Evolutionary conservation across 2,888 invertebrate species (phyloP), one percentile per base, ranked within the genome.

Genomic region (Himalopsyche kuldschensis): DNA sequence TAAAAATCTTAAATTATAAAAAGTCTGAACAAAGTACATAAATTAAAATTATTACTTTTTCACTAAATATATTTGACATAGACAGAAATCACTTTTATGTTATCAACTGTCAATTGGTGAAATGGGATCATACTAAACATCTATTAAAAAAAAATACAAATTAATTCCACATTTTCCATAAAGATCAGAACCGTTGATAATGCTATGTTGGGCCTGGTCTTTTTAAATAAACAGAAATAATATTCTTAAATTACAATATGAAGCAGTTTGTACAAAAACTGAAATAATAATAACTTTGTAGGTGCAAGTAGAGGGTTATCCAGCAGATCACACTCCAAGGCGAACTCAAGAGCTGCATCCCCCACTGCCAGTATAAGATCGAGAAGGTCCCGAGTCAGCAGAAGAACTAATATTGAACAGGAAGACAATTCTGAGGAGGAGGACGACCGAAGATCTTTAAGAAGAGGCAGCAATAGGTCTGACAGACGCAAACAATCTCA

Each of bases 341-440:
- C 92, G 0, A 93, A 93, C 4, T 94, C 95, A 6, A 93, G 95
- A 8, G 93, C 95, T 3, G 92, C 93, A 0, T 95, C 95, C 0
- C 95, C 95, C 0, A 94, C 95, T 0, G 92, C 94, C 84, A 96
- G 95, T 87, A 88, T 93, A 79, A 93, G 95, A 86, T 95, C 95
- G 3, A 93, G 95, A 46, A 93, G 95, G 86, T 96, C 96, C 0
- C 91, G 94, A 88, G 91, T 92, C 41, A 91, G 93, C 84, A 91
- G 93, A 41, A 91, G 93, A 87, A 91, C 92, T 35, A 88, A 90
- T 55, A 89, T 90, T 82, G 89, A 90, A 78, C 90, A 88, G 82
- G 90, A 90, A 81, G 90, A 90, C 76, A 87, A 88, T 1, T 91
- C 92, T 47, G 91, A 91, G 69, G 92, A 92, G 55, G 89, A 91